A percentile compares a stretch with the other conserved stretches of the same genome.
Evolutionary conservation across 1,140 invertebrate genomes (phyloP).

Genomic region (Aphelenchoides besseyi): DNA sequence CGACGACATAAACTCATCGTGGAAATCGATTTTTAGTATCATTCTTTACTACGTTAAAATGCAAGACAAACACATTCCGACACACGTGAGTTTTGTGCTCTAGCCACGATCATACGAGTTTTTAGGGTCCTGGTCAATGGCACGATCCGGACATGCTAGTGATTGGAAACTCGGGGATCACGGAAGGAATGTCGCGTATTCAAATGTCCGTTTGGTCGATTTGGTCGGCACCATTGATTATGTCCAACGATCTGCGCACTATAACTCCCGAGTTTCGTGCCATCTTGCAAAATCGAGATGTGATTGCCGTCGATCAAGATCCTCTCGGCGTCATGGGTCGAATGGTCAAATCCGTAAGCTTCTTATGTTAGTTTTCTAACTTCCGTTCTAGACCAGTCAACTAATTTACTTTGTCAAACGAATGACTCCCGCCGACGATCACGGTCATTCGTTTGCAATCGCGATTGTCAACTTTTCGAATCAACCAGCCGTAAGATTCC

Average conservation of each 20-base stretch:
- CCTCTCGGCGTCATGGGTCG: slow-evolving; percentile 73
- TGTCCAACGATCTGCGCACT: slow-evolving; percentile 89
- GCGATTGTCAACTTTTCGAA: slow-evolving; percentile 42
- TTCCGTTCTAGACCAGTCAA: slow-evolving; percentile 14
- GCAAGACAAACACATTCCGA: slow-evolving; percentile 69
- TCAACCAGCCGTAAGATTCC: slow-evolving; percentile 46
- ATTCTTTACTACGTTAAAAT: slow-evolving; percentile 91
- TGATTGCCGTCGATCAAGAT: slow-evolving; percentile 93
- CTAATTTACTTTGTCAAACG: slow-evolving; percentile 40
- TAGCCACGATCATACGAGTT: background rate
- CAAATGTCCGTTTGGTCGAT: slow-evolving; percentile 98
- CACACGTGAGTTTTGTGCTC: slow-evolving; percentile 76
- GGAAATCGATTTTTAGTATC: slow-evolving; percentile 81
- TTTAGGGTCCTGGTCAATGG: no score
- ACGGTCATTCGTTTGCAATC: slow-evolving; percentile 47
- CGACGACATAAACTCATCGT: slow-evolving; percentile 88
- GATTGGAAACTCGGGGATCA: slow-evolving; percentile 91
- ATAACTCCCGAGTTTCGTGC: slow-evolving; percentile 84
- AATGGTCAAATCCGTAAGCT: slow-evolving; percentile 52
- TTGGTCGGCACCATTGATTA: slow-evolving; percentile 86
- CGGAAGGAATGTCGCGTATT: slow-evolving; percentile 87
- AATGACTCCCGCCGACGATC: slow-evolving; percentile 48
- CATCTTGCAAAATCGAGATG: slow-evolving; percentile 85
- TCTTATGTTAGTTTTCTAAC: background rate
- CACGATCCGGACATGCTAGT: slow-evolving; percentile 69